Conservation (phyloP, 2,113 vertebrate genomes). For the Oreochromis aureus region DNA sequence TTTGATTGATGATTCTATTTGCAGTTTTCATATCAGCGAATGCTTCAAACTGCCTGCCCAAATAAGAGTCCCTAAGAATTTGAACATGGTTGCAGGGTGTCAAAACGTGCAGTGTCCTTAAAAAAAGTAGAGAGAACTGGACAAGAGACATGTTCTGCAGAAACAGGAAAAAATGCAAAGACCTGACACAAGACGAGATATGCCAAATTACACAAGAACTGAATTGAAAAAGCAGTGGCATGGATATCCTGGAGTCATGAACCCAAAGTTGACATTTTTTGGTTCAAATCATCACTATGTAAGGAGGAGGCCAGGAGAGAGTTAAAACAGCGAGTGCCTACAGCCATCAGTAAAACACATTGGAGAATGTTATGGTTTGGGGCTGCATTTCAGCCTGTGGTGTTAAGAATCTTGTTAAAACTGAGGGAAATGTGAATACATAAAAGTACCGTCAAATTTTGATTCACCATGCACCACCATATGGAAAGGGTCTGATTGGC, state of each 20-base stretch:
- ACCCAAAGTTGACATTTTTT: neutral
- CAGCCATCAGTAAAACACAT: neutral
- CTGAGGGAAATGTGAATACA: neutral
- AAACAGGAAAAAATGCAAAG: neutral
- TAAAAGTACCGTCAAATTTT: neutral
- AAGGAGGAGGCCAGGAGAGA: neutral
- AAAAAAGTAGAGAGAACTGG: neutral
- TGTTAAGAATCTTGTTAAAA: neutral
- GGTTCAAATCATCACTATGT: neutral
- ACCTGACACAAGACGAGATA: neutral
- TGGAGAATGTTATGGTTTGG: neutral
- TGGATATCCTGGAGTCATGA: neutral
- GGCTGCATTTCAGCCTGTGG: neutral
- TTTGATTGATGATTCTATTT: neutral
- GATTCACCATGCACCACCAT: neutral
- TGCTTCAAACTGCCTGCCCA: neutral
- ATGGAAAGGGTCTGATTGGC: neutral
- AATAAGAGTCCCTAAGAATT: neutral
- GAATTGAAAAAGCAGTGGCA: neutral
- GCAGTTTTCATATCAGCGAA: neutral
- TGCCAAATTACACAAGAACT: neutral
- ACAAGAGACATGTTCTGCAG: neutral
- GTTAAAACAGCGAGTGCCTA: neutral
- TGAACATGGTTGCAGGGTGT: neutral
- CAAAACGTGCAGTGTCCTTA: neutral